Evolutionary conservation across 2,113 vertebrate species (phyloP), one percentile per base, ranked within the genome.

Genomic region (Alosa alosa): DNA sequence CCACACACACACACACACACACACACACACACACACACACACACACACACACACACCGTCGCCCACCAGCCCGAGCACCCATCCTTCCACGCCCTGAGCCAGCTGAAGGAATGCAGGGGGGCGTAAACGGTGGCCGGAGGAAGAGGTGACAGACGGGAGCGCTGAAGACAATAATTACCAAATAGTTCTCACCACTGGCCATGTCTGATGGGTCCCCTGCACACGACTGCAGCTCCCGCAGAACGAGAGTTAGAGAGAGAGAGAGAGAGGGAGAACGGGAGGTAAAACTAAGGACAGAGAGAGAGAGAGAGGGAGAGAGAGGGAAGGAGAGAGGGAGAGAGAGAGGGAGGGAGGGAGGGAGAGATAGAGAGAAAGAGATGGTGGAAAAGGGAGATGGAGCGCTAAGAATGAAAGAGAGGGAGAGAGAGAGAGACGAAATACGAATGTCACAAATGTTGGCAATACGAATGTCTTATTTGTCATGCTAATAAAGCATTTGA

Each of bases 151-250:
- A 95, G 93, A 94, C 92, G 92, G 93, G 90, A 88, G 86, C 91
- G 84, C 90, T 89, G 90, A 94, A 94, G 91, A 93, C 93, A 93
- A 93, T 94, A 95, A 94, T 95, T 95, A 95, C 90, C 92, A 92
- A 92, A 95, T 94, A 94, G 90, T 95, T 95, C 92, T 93, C 91
- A 90, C 89, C 91, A 86, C 89, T 88, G 88, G 91, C 88, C 90
- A 93, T 93, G 93, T 92, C 91, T 92, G 90, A 91, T 88, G 87
- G 86, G 90, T 93, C 92, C 87, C 25, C 64, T 82, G 10, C 52
- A 82, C 84, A 89, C 20, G 46, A 75, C 64, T 41, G 88, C 47
- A 45, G 88, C 83, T 84, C 83, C 52, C 75, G 78, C 81, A 45
- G 45, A 85, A 82, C 84, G 50, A 60, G 57, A 60, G 18, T 20